phyloP scores from a whole-genome alignment of 2,888 invertebrate species.

The Tridacna crocea region DNA sequence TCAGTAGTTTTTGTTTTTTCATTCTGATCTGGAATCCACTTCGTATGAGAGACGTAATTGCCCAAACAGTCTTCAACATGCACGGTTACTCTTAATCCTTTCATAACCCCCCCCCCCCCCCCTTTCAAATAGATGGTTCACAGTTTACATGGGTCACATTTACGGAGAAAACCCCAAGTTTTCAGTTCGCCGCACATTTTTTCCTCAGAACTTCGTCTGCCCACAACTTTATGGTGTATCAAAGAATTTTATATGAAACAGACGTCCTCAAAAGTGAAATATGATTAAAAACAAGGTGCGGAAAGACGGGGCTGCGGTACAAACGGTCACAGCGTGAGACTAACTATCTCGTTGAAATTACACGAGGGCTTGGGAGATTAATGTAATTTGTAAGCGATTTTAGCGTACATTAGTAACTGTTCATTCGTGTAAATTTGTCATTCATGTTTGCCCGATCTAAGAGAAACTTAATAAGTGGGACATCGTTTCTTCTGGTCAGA shows the following conservation, averaged over 20 bases:
- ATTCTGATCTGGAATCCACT: no score
- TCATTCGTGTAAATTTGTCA: conserved; percentile 12
- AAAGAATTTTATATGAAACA: conserved; percentile 6
- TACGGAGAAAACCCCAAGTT: no score
- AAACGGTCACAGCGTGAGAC: conserved; percentile 38
- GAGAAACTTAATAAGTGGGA: conserved; percentile 1
- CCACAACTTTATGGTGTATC: no score
- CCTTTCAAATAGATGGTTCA: no score
- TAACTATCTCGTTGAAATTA: conserved; percentile 53
- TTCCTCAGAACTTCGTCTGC: no score
- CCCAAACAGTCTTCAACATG: no score
- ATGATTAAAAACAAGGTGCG: conserved; percentile 42
- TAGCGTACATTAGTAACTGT: conserved; percentile 20
- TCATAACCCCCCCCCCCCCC: no score
- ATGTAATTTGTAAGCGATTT: conserved; percentile 50
- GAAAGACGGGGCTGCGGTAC: conserved; percentile 35
- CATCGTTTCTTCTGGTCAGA: conserved; percentile 6
- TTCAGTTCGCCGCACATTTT: no score
- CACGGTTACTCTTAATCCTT: no score
- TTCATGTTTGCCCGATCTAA: conserved; percentile 21
- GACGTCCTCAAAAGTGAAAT: conserved; percentile 21
- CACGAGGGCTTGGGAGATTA: conserved; percentile 33
- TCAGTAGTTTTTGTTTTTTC: no score
- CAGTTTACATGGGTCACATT: no score
- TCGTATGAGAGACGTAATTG: no score